Base-by-base conservation (phyloP, 2,797 vertebrate species). In the Ciconia nigra region DNA sequence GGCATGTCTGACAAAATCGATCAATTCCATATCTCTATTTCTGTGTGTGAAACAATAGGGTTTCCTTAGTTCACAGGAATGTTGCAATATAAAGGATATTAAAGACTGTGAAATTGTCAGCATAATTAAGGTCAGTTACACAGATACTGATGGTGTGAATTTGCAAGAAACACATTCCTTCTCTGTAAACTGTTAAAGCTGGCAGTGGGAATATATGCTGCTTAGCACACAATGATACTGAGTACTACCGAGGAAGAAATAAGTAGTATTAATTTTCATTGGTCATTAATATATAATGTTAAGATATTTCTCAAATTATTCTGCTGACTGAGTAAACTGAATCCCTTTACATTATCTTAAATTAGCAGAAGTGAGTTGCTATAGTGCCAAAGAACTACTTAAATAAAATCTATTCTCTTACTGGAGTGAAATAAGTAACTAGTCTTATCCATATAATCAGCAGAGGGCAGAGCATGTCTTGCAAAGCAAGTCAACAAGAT, bases 61-160 rank as follows among this genome's bases (percentile, higher is more conserved):
- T 71, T 85, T 70, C 47, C 39, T 79, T 8, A 15, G 25, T 24
- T 83, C 41, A 71, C 11, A 42, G 24, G 18, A 5, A 47, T 55
- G 8, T 39, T 71, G 42, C 57, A 51, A 18, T 41, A 67, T 4
- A 62, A 11, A 54, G 28, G 5, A 21, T 49, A 35, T 7, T 49
- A 22, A n/a, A 65, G 22, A 72, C 6, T 7, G 4, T 39, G 8
- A 77, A 42, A 72, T 15, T 39, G 9, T 79, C 87, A 62, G 20
- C 13, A 18, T 58, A 33, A 57, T 49, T 78, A 51, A 46, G 3
- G 28, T 67, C 46, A 47, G 21, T 76, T 74, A 47, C n/a, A 22
- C 5, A 37, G n/a, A 37, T 37, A 33, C 2, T 0, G 0, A 63
- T 0, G 1, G 41, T 55, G 71, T 47, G 37, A 85, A 61, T 59